Conservation (phyloP, 2,888 invertebrate species). For the Stenodera caucasica region DNA sequence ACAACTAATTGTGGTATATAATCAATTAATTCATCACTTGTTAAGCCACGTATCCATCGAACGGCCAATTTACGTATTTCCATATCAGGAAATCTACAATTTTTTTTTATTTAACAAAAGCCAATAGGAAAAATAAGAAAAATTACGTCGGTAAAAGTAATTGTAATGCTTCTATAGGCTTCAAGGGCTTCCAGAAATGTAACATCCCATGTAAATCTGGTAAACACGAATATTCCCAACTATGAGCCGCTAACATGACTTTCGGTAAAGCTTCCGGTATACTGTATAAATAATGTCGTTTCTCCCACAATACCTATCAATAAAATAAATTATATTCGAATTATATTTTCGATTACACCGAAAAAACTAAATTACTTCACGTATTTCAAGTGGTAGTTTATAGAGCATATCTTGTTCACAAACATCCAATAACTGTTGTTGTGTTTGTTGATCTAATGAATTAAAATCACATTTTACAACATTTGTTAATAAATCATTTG, state of each 20-base stretch:
- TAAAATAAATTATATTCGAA: conserved; percentile 19
- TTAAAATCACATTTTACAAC: conserved; percentile 67
- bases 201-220: conserved; percentile 85
- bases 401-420: conserved; percentile 77
- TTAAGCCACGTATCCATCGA: conserved; percentile 74
- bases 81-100: conserved; percentile 83
- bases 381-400: conserved; percentile 68
- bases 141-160: conserved; percentile 85
- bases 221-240: conserved; percentile 89
- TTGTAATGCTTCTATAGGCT: conserved; percentile 88
- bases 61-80: conserved; percentile 86
- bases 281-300: conserved; percentile 84
- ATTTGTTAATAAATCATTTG: conserved; percentile 44
- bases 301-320: conserved; percentile 87
- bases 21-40: conserved; percentile 86
- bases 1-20: conserved; percentile 93
- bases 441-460: conserved; percentile 80
- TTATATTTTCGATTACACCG: conserved; percentile 14
- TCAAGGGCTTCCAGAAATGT: conserved; percentile 82
- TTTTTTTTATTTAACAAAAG: not conserved
- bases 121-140: no score
- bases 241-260: conserved; percentile 81
- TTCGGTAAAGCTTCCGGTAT: conserved; percentile 85
- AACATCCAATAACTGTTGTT: conserved; percentile 70
- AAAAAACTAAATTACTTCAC: conserved; percentile 60